phyloP scores from a whole-genome alignment of 1,140 invertebrate species.

The Drosophila saltans region DNA sequence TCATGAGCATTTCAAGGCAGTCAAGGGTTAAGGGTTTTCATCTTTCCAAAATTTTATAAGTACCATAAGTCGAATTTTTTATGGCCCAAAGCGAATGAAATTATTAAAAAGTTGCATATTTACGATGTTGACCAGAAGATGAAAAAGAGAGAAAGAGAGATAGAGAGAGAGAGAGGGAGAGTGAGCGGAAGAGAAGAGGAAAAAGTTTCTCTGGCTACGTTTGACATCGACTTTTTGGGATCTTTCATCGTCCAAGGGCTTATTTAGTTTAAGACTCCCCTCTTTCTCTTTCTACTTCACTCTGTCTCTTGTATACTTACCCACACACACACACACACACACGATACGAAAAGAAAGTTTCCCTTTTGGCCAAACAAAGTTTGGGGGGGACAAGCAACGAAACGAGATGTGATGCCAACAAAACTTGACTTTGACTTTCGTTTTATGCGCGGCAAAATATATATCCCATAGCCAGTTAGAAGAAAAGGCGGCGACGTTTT shows the following conservation, averaged over 20 bases:
- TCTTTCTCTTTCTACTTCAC: not conserved
- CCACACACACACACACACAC: conserved; percentile 7
- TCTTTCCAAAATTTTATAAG: conserved; percentile 14
- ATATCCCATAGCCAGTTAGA: conserved; percentile 24
- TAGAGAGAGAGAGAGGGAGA: not conserved
- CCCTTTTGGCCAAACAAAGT: conserved; percentile 16
- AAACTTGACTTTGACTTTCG: conserved; percentile 22
- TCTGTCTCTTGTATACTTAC: not conserved
- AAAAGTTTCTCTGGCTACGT: conserved; percentile 19
- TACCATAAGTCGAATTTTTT: conserved; percentile 25
- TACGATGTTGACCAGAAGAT: conserved; percentile 21
- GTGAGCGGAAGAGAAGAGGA: not conserved
- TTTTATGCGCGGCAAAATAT: conserved; percentile 23
- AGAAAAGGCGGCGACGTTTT: conserved; percentile 21
- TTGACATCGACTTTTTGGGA: conserved; percentile 21
- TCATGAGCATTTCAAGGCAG: conserved; percentile 14
- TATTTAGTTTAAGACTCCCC: conserved; percentile 25
- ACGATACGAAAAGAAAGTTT: conserved; percentile 15
- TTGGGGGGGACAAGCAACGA: conserved; percentile 12
- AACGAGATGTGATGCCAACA: conserved; percentile 19
- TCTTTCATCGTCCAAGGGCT: conserved; percentile 18
- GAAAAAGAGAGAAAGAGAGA: not conserved
- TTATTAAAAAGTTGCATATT: conserved; percentile 31
- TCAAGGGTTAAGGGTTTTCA: conserved; percentile 17
- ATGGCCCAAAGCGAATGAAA: conserved; percentile 19